Base-by-base conservation (phyloP, 2,797 vertebrate genomes). In the Bovichtus diacanthus region DNA sequence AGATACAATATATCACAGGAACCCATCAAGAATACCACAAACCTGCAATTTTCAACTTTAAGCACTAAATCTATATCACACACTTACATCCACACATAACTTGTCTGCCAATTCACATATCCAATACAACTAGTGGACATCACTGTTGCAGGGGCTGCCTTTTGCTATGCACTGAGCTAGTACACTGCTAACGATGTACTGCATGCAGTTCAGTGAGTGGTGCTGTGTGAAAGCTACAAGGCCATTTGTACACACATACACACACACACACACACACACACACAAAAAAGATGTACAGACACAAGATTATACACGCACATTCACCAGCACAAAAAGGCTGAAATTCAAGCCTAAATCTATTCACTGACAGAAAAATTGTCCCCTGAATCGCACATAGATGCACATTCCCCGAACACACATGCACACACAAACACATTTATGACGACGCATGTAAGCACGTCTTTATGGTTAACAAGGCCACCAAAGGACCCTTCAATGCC, bases 201-300 rank as follows among this genome's bases (percentile, higher is more conserved):
- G 75, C 87, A 82, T 80, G 71, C 84, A 82, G 82, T 89, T 76
- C 70, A 74, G 70, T 76, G 70, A 89, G 47, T 54, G 59, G 46
- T 62, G 77, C 65, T 80, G 55, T 68, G 74, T 82, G 80, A 78
- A 85, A 72, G 70, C 49, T 70, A 75, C 87, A 88, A 90, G 87
- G 74, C 80, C 80, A 80, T 55, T 72, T 70, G 2, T 13, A 65
- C 70, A 84, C 43, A 60, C 50, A 73, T 18, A 47, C 58, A 74
- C 47, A 72, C 64, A 75, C 56, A 66, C 36, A 65, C 73, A 41
- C 21, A 44, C 36, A 18, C 0, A 59, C 19, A 47, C 50, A 19
- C 19, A 36, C 9, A 23, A 11, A 27, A 67, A 18, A 54, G 13
- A 70, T 23, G 16, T 36, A 36, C 63, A 66, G 23, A 58, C 53